Evolutionary conservation across 2,113 vertebrate species (phyloP).

Genomic region (Vicugna pacos): DNA sequence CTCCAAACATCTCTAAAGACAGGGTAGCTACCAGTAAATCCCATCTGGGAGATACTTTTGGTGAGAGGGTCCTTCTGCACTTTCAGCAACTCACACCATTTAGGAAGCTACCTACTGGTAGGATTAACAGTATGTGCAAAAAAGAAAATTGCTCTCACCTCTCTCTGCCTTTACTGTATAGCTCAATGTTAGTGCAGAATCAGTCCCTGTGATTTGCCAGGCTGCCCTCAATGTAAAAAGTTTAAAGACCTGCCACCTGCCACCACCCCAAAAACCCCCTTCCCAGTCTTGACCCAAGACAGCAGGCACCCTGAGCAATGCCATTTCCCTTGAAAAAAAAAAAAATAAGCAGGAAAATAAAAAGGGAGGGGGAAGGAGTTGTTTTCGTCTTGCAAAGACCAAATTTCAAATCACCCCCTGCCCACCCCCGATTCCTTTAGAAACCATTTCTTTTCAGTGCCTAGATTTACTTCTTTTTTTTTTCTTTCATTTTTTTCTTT

Average conservation of each 20-base stretch:
- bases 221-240: not conserved
- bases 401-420: not conserved
- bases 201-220: not conserved
- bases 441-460: conserved; percentile 21
- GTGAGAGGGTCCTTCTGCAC: not conserved
- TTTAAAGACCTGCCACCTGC: not conserved
- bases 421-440: not conserved
- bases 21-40: not conserved
- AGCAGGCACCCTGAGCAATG: not conserved
- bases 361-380: not conserved
- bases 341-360: not conserved
- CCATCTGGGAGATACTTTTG: not conserved
- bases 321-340: not conserved
- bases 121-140: not conserved
- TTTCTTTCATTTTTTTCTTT: too few relatives aligned
- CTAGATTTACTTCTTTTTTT: not conserved
- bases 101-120: not conserved
- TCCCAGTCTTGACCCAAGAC: not conserved
- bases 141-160: not conserved
- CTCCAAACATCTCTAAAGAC: not conserved
- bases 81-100: not conserved
- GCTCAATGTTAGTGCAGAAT: not conserved
- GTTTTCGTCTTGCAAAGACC: not conserved
- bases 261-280: not conserved
- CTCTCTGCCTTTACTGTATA: not conserved